Evolutionary conservation across 2,888 invertebrate species (phyloP).

Genomic region (Gerris lacustris): DNA sequence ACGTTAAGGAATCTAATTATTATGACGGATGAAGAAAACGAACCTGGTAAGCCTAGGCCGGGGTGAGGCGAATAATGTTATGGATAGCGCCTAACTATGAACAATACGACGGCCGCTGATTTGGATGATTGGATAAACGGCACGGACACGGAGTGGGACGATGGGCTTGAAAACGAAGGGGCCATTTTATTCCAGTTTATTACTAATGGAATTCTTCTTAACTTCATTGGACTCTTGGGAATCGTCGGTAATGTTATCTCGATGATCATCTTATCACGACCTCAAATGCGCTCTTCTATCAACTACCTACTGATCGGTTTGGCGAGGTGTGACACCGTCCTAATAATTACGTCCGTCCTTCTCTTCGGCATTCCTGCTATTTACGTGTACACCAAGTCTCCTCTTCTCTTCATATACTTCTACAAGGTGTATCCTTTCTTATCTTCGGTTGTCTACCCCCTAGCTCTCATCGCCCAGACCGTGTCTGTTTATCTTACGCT

Average conservation of each 20-base stretch:
- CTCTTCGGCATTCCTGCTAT: slow-evolving; percentile 80
- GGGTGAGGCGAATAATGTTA: background rate
- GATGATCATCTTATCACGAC: slow-evolving; percentile 78
- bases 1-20: too few species aligned
- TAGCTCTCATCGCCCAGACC: slow-evolving; percentile 80
- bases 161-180: background rate
- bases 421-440: slow-evolving; percentile 64
- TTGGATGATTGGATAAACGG: background rate
- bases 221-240: slow-evolving; percentile 67
- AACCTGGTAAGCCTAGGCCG: background rate
- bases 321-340: slow-evolving; percentile 82
- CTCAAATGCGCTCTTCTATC: slow-evolving; percentile 91
- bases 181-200: slow-evolving; percentile 50
- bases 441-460: slow-evolving; percentile 65
- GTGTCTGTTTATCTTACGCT: slow-evolving; percentile 79
- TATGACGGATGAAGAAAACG: background rate
- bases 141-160: slow-evolving; percentile 7
- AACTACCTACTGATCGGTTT: slow-evolving; percentile 87
- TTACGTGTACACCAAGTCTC: slow-evolving; percentile 70
- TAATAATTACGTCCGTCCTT: slow-evolving; percentile 71
- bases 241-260: slow-evolving; percentile 82
- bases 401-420: slow-evolving; percentile 60
- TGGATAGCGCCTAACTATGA: background rate
- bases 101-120: background rate
- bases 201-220: slow-evolving; percentile 68